A percentile compares a stretch with the other conserved stretches of the same genome.
Evolutionary conservation across 2,888 invertebrate genomes (phyloP).

Genomic region (Tortrix viridana): DNA sequence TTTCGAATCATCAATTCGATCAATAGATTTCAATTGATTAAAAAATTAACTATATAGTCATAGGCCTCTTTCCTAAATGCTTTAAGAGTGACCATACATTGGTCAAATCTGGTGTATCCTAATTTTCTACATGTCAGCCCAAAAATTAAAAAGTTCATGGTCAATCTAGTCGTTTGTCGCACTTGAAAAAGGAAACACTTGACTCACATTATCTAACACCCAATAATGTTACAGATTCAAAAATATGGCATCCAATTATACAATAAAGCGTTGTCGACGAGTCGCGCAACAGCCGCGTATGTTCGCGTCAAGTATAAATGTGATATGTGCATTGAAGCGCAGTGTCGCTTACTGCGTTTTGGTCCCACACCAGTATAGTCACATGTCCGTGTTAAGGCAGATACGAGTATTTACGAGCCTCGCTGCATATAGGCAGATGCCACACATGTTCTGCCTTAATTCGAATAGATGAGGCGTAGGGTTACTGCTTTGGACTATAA

Average conservation of each 20-base stretch:
- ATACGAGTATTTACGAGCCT: slow-evolving; percentile 78
- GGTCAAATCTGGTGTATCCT: too few relatives aligned
- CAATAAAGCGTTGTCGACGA: slow-evolving; percentile 63
- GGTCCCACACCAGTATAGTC: slow-evolving; percentile 47
- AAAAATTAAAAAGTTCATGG: too few relatives aligned
- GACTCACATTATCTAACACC: slow-evolving; percentile 7
- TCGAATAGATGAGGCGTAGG: slow-evolving; percentile 78
- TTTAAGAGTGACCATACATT: too few relatives aligned
- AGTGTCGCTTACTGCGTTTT: slow-evolving; percentile 8
- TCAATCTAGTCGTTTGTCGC: too few relatives aligned
- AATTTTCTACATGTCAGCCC: too few relatives aligned
- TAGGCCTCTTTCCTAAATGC: too few relatives aligned
- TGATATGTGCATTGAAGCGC: background rate
- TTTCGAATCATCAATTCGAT: too few relatives aligned
- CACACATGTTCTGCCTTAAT: slow-evolving; percentile 82
- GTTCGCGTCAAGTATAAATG: slow-evolving; percentile 16
- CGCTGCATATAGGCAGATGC: slow-evolving; percentile 78
- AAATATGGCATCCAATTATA: slow-evolving; percentile 49
- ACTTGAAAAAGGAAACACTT: slow-evolving; percentile 3
- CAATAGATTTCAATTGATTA: too few relatives aligned
- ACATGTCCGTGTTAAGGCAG: slow-evolving; percentile 71
- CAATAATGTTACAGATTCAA: slow-evolving; percentile 30
- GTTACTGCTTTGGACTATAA: slow-evolving; percentile 49
- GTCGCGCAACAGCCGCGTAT: slow-evolving; percentile 50
- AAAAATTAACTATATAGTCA: too few relatives aligned